These are phyloP conservation scores for Trichogramma pretiosum DNA, from an alignment of 1,140 invertebrate species.

Conservation along the genomic window DNA sequence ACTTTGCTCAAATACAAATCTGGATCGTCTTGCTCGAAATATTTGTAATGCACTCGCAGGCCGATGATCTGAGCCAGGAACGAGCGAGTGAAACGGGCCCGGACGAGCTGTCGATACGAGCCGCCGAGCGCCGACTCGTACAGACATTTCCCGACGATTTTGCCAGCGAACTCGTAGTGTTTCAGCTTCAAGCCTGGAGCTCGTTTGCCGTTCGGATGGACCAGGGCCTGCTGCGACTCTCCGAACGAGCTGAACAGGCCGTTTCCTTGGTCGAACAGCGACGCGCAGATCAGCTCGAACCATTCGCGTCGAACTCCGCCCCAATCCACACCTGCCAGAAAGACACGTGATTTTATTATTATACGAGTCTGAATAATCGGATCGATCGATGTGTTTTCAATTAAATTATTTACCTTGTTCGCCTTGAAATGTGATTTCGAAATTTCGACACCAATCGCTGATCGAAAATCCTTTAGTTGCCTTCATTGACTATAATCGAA, in stretches of 20 bases:
- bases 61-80: slow-evolving; percentile 92
- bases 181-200: slow-evolving; percentile 70
- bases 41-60: slow-evolving; percentile 86
- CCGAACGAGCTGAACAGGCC: slow-evolving; percentile 78
- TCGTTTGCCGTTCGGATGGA: slow-evolving; percentile 79
- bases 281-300: slow-evolving; percentile 82
- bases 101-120: slow-evolving; percentile 78
- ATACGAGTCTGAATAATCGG: no score
- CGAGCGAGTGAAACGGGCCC: slow-evolving; percentile 83
- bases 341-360: neutral
- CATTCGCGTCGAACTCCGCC: slow-evolving; percentile 86
- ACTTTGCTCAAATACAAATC: slow-evolving; percentile 87
- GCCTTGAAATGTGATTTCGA: slow-evolving; percentile 84
- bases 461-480: slow-evolving; percentile 72
- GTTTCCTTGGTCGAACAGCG: slow-evolving; percentile 76
- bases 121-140: slow-evolving; percentile 86
- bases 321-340: slow-evolving; percentile 73
- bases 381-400: no score
- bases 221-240: slow-evolving; percentile 73
- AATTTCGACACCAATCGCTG: slow-evolving; percentile 85
- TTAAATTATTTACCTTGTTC: slow-evolving; percentile 65
- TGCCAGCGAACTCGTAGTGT: slow-evolving; percentile 88
- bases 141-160: slow-evolving; percentile 87
- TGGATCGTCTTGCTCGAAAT: slow-evolving; percentile 93
- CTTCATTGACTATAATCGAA: slow-evolving; percentile 65